Percentiles rank a stretch among this genome's conserved stretches.
Conservation (phyloP, 2,797 vertebrate species). For the Thalassophryne amazonica region DNA sequence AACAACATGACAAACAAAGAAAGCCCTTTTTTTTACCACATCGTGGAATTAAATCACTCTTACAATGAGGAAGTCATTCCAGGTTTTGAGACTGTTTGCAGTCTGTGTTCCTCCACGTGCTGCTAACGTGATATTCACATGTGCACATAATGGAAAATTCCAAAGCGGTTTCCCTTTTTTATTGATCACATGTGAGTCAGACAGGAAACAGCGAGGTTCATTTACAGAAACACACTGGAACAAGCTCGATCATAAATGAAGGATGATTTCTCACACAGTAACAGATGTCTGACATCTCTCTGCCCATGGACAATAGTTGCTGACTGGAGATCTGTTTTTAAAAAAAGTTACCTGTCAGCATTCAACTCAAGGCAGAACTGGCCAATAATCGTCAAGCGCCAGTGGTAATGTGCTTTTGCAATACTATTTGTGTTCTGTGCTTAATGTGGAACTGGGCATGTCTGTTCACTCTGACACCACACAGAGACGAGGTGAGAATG, state of each 20-base stretch:
- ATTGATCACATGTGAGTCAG: neutral
- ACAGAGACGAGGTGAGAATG: too few species aligned
- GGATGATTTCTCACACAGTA: neutral
- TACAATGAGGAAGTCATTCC: neutral
- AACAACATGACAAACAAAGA: neutral
- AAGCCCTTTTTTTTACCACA: neutral
- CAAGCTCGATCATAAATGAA: conserved; percentile 1
- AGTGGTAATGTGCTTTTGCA: too few species aligned
- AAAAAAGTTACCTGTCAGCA: too few species aligned
- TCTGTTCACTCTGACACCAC: too few species aligned
- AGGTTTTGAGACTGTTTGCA: neutral
- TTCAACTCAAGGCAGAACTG: too few species aligned
- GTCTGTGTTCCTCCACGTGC: neutral
- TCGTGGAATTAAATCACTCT: neutral
- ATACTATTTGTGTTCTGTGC: too few species aligned
- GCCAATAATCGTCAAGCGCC: too few species aligned
- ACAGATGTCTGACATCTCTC: too few species aligned
- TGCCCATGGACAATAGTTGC: too few species aligned
- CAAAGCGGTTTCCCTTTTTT: neutral
- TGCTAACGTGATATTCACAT: neutral
- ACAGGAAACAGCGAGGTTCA: conserved; percentile 5
- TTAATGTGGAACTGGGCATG: too few species aligned
- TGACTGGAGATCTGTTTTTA: too few species aligned
- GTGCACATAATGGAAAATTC: conserved; percentile 31
- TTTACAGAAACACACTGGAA: neutral